Percentiles rank a stretch among this genome's conserved stretches.
phyloP scores from a whole-genome alignment of 2,797 vertebrate genomes.

The Acanthopagrus latus region DNA sequence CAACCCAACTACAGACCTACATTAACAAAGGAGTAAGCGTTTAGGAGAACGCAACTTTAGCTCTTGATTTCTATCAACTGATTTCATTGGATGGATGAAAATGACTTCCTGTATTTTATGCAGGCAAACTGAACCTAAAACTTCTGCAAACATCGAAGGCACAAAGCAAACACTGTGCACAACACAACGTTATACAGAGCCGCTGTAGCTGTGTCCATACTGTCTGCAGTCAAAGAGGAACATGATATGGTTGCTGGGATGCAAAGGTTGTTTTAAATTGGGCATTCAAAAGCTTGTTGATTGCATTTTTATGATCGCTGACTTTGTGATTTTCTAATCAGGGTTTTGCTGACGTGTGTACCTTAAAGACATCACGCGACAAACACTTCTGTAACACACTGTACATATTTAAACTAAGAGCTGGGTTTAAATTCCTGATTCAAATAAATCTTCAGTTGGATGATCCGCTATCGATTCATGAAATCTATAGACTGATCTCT shows the following conservation, averaged over 20 bases:
- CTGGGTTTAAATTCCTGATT: too few species aligned
- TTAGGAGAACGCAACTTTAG: background rate
- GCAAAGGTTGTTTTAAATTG: background rate
- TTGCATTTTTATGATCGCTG: conserved; percentile 16
- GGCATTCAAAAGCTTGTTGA: conserved; percentile 8
- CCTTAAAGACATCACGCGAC: background rate
- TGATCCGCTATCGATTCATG: too few species aligned
- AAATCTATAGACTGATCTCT: too few species aligned
- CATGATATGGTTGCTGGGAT: background rate
- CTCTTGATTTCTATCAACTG: background rate
- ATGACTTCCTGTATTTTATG: background rate
- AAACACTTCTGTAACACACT: background rate
- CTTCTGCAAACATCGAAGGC: background rate
- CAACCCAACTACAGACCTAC: background rate
- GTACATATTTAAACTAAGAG: background rate
- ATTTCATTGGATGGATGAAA: background rate
- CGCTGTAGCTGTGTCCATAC: background rate
- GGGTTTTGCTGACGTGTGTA: conserved; percentile 12
- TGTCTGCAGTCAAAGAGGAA: background rate
- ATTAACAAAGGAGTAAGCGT: background rate
- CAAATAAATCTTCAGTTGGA: too few species aligned
- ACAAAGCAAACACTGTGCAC: background rate
- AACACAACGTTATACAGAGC: background rate
- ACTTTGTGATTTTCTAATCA: conserved; percentile 25
- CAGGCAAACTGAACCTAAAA: background rate